Base-by-base conservation (phyloP, 2,113 vertebrate species). In the Menura novaehollandiae region DNA sequence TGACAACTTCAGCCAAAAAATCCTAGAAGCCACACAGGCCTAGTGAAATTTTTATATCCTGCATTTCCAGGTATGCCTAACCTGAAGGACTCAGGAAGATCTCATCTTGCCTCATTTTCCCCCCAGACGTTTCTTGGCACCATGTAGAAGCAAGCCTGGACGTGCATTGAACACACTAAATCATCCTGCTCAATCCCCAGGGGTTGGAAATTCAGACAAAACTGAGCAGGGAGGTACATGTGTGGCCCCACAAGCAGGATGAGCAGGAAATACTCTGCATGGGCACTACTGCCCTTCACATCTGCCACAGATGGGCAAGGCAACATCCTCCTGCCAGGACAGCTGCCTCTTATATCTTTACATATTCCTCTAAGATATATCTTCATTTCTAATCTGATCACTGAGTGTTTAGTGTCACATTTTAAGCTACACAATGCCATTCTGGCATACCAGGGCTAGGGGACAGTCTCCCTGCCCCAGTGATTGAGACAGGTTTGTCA, bases 221-320 rank as follows among this genome's bases (percentile, higher is more conserved):
- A 43, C 6, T 11, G 43, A 43, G 21, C 6, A 17, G 52, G 41
- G 33, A 84, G 49, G 55, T 19, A 5, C 0, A 0, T 13, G 28
- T 47, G 33, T 11, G 11, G 10, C 20, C 20, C 14, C 10, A 9
- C 4, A 7, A 37, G 33, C 21, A 80, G 62, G 59, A 52, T 15
- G 21, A 69, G 53, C 15, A 33, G 51, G 33, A 62, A 32, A 33
- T 28, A 13, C 0, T 1, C 11, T 4, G 19, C 53, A 15, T 6
- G 14, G 55, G 8, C n/a, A 27, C 44, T 33, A 2, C 14, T 72
- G 62, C 20, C 33, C 28, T 56, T 72, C 67, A 37, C 19, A 41
- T 63, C 33, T 60, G 46, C 16, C 68, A 47, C 15, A 26, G 2
- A 5, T 5, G 16, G 22, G 35, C 22, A 52, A 52, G 46, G 62